Evolutionary conservation across 2,888 invertebrate genomes (phyloP), one percentile per base, ranked within the genome.

Genomic region (Drosophila neutralis): DNA sequence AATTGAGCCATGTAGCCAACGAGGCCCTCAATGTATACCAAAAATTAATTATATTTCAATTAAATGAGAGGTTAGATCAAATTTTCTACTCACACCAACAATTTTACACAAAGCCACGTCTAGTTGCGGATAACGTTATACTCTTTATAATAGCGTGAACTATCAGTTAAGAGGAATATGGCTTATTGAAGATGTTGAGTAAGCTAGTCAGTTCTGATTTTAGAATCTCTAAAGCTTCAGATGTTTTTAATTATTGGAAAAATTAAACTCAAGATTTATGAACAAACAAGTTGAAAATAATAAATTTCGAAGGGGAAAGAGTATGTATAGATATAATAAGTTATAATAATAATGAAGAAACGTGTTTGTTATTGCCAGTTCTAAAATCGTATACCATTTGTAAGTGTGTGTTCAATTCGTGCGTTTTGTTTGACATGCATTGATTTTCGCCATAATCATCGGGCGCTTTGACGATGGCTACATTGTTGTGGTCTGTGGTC

Each of bases 21-120:
- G 45, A 58, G 53, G 56, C 52, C 57, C 38, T 42, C 48, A 76
- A 62, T 72, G 73, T 61, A 76, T 65, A 67, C 66, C 72, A 73
- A 84, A 89, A 81, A 78, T 79, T 83, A 86, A 86, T 86, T 86
- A 89, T 73, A 81, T 90, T 90, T 90, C 89, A 86, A 86, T 86
- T 90, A 86, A 77, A 72, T 57, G 62, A 58, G 42, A 70, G 69
- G 36, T 42, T 69, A 42, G 52, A 53, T 31, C 52, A 38, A 40
- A 73, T 63, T 24, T 10, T 45, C n/a, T 15, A 38, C 24, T 13
- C 40, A 42, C 51, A 29, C 48, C 57, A 36, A 27, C 10, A 18
- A 54, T 36, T 2, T 56, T 40, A 38, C 36, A 62, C 61, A 52
- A 54, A 65, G 45, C 51, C 62, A 61, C 61, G 40, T 6, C 42